Conservation (phyloP, 2,113 vertebrate species). For the Sigmodon hispidus region DNA sequence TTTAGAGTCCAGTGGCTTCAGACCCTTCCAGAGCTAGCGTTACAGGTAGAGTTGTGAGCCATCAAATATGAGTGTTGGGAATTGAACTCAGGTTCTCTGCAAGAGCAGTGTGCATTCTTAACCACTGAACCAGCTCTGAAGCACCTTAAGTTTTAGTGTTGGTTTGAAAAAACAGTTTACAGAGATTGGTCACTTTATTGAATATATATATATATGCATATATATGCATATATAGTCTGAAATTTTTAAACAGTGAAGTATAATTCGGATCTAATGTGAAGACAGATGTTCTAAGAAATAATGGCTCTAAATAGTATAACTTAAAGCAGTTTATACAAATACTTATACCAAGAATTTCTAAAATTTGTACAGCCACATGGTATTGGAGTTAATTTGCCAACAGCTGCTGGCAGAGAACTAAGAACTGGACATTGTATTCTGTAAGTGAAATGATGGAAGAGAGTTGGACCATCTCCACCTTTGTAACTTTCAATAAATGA, state of each 20-base stretch:
- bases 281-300: slow-evolving; percentile 1
- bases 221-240: background rate
- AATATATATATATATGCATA: background rate
- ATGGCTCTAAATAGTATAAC: background rate
- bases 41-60: background rate
- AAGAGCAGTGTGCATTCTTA: too few species aligned
- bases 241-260: slow-evolving; percentile 15
- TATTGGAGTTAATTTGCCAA: background rate
- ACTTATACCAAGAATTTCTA: slow-evolving; percentile 18
- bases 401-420: background rate
- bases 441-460: slow-evolving; percentile 57
- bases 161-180: slow-evolving; percentile 21
- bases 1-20: background rate
- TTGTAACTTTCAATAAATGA: slow-evolving; percentile 67
- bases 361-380: background rate
- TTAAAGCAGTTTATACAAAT: slow-evolving; percentile 24
- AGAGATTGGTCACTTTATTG: slow-evolving; percentile 13
- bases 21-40: background rate
- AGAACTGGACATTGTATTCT: slow-evolving; percentile 12
- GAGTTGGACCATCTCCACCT: slow-evolving; percentile 27
- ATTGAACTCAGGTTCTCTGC: background rate
- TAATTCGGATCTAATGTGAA: background rate
- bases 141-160: background rate
- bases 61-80: background rate
- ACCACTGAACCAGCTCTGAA: background rate